Evolutionary conservation across 37 sponge, comb jelly and placozoan genomes (phyloP), one percentile per base, ranked within the genome.

Genomic region (Dysidea cf. avara): DNA sequence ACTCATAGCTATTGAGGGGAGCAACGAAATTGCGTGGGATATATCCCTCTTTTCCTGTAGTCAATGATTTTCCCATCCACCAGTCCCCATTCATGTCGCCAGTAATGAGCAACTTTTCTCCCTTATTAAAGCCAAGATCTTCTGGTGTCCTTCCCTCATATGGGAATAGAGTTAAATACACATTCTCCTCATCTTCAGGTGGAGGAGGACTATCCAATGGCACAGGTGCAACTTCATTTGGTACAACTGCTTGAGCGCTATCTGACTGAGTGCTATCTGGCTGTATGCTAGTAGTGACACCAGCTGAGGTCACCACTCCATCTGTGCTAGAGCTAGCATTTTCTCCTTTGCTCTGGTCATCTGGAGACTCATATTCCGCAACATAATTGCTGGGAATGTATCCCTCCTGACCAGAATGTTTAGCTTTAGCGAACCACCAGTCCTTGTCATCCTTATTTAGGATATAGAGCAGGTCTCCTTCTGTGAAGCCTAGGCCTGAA

Each of bases 11-110:
- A 1, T 61, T 59, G 31, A 82, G 52, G 2, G 81, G 66, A 28
- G 92, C 96, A 22, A 95, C 89, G 36, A 90, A 95, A 80, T 90
- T 95, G n/a, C 86, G 60, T 12, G 92, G 92, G 34, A 95, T 95
- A 76, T 95, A 95, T 0, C 96, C 96, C 55, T 90, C 92, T 21
- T 70, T 78, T 0, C 73, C 73, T 5, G 66, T 82, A 24, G 69
- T 66, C 46, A 82, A 26, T 13, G 86, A 79, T 58, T 71, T 76
- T 6, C 92, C 96, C 80, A 87, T 73, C 96, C 96, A 95, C 96
- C 96, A 95, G 63, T 88, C 96, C 0, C 92, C 89, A 16, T 87
- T 86, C 31, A 33, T 64, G 26, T 57, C 72, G 3, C 83, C 91
- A 36, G 87, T 62, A 0, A 95, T 69, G 17, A 53, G 65, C 65